phyloP scores from a whole-genome alignment of 2,113 vertebrate species.

The Gymnocephalus cernua region DNA sequence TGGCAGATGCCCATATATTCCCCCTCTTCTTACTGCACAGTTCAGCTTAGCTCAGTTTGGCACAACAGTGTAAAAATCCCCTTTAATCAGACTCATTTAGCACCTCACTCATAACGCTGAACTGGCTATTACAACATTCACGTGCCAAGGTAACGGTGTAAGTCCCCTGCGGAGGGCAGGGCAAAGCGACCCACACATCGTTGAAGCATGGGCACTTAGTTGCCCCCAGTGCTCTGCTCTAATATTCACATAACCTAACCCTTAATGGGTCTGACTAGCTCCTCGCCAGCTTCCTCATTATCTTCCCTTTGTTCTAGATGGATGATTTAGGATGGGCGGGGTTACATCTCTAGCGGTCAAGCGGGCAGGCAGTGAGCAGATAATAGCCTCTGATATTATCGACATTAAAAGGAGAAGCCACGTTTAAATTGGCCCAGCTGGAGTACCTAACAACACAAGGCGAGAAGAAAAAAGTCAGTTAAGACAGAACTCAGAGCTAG shows the following conservation, averaged over 20 bases:
- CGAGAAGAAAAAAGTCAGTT: slow-evolving; percentile 25
- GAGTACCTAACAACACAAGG: slow-evolving; percentile 39
- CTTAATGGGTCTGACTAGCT: slow-evolving; percentile 51
- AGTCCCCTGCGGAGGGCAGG: slow-evolving; percentile 53
- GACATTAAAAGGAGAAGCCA: slow-evolving; percentile 64
- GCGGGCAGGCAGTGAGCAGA: slow-evolving; percentile 41
- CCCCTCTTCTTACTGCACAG: not conserved
- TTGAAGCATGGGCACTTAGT: slow-evolving; percentile 32
- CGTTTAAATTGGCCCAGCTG: slow-evolving; percentile 62
- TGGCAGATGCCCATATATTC: not conserved
- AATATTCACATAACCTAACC: slow-evolving; percentile 63
- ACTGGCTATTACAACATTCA: slow-evolving; percentile 56
- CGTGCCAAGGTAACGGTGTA: slow-evolving; percentile 38
- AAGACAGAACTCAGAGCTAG: slow-evolving; percentile 17
- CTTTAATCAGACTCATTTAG: slow-evolving; percentile 35
- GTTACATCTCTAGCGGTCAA: slow-evolving; percentile 53
- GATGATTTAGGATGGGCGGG: slow-evolving; percentile 60
- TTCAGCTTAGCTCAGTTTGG: slow-evolving; percentile 27
- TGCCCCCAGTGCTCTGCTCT: slow-evolving; percentile 44
- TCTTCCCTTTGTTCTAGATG: slow-evolving; percentile 61
- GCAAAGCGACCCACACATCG: slow-evolving; percentile 37
- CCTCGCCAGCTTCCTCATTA: slow-evolving; percentile 62
- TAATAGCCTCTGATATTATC: slow-evolving; percentile 65
- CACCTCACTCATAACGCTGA: slow-evolving; percentile 52
- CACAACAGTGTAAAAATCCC: slow-evolving; percentile 7